Evolutionary conservation across 1,140 invertebrate species (phyloP).

Genomic region (Eufriesea mexicana): DNA sequence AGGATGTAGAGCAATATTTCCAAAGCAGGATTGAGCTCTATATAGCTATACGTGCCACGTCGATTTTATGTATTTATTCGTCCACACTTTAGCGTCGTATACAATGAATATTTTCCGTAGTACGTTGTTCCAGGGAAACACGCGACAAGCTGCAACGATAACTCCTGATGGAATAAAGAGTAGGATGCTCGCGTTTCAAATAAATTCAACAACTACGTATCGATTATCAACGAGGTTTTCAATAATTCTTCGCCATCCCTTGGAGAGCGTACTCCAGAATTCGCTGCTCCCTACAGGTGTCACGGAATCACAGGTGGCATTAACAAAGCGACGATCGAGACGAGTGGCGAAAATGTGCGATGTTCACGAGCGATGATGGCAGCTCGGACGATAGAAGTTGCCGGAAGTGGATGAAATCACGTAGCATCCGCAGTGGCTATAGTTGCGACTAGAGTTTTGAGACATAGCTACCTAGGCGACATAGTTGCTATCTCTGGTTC

Average conservation of each 20-base stretch:
- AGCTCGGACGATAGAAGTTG: not conserved
- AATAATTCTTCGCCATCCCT: not conserved
- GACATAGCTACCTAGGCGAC: conserved; percentile 16
- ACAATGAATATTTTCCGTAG: conserved; percentile 33
- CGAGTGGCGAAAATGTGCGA: not conserved
- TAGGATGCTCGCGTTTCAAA: not conserved
- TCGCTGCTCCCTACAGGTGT: not conserved
- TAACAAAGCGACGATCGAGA: not conserved
- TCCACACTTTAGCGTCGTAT: conserved; percentile 30
- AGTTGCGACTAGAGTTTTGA: conserved; percentile 51
- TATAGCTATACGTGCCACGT: conserved; percentile 2
- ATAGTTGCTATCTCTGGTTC: conserved; percentile 70
- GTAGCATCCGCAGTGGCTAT: conserved; percentile 45
- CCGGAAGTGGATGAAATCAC: conserved; percentile 43
- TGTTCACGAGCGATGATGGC: not conserved
- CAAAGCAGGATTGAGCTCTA: conserved; percentile 18
- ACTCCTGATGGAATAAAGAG: not conserved
- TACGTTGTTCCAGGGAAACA: conserved; percentile 4
- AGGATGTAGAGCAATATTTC: conserved; percentile 10
- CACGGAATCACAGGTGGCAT: not conserved
- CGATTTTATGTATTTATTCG: conserved; percentile 54
- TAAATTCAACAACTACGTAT: not conserved
- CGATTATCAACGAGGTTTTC: too few relatives aligned
- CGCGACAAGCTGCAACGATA: not conserved
- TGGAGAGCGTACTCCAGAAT: too few relatives aligned